phyloP scores from a whole-genome alignment of 2,113 vertebrate species.

The Calidris pugnax region DNA sequence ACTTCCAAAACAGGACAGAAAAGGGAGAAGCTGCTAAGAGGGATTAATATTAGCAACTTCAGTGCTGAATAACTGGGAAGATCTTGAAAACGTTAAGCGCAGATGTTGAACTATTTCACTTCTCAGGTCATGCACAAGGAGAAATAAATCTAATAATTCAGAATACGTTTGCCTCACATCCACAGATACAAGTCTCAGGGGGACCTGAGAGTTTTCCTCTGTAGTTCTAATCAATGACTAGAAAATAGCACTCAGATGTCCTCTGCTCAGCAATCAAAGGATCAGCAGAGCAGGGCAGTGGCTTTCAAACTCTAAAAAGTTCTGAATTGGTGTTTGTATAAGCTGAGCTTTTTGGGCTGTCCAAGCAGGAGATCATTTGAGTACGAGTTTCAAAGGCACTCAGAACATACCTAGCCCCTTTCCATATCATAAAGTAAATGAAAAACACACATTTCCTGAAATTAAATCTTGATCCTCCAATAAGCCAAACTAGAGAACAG shows the following conservation, averaged over 20 bases:
- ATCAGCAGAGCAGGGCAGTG: not conserved
- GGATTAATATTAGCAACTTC: not conserved
- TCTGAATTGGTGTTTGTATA: not conserved
- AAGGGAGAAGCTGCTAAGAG: not conserved
- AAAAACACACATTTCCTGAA: not conserved
- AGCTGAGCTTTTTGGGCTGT: not conserved
- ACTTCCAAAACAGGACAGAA: not conserved
- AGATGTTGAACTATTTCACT: not conserved
- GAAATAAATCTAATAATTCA: not conserved
- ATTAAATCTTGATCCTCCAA: conserved; percentile 8
- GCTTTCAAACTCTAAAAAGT: conserved; percentile 15
- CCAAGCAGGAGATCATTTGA: conserved; percentile 12
- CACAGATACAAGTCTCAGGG: not conserved
- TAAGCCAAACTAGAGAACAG: not conserved
- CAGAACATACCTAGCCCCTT: not conserved
- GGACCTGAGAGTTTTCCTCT: not conserved
- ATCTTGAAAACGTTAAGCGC: not conserved
- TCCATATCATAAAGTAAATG: not conserved
- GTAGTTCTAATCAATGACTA: not conserved
- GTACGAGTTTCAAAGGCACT: conserved; percentile 29
- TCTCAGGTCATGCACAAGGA: not conserved
- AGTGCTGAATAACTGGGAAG: not conserved
- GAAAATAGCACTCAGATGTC: conserved; percentile 3
- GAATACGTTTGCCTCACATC: not conserved
- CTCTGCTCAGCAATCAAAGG: not conserved